Conservation (phyloP, 2,797 vertebrate species). For the Hapalemur alaotrensis region DNA sequence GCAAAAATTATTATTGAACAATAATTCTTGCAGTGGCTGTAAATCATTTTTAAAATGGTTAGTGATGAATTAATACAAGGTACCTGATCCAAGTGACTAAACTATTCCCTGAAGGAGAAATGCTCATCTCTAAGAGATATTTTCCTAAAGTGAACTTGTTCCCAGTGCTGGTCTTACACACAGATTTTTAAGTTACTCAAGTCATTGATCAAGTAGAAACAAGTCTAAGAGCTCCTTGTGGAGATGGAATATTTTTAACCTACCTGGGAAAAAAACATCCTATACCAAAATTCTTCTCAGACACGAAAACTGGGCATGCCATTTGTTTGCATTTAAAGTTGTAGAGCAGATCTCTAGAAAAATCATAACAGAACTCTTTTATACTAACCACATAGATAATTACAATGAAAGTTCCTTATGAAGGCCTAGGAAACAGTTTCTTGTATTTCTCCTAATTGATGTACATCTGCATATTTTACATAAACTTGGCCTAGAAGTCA, state of each 20-base stretch:
- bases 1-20: constrained; percentile 50
- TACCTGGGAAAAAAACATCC: background rate
- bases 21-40: constrained; percentile 32
- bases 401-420: background rate
- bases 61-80: constrained; percentile 55
- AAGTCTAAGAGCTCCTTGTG: constrained; percentile 1
- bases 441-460: background rate
- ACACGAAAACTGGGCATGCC: background rate
- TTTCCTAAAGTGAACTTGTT: constrained; percentile 44
- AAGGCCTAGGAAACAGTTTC: background rate
- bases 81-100: constrained; percentile 53
- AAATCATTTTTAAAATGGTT: constrained; percentile 55
- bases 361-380: background rate
- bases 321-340: background rate
- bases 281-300: background rate
- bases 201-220: constrained; percentile 53
- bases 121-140: constrained; percentile 3
- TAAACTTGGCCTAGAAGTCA: background rate
- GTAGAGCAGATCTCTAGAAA: background rate
- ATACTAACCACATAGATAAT: background rate
- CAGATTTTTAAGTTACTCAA: constrained; percentile 48
- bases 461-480: background rate
- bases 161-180: background rate
- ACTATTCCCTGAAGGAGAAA: constrained; percentile 51
- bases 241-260: constrained; percentile 13